Conservation (phyloP, 2,113 vertebrate genomes). For the Alouatta palliata region DNA sequence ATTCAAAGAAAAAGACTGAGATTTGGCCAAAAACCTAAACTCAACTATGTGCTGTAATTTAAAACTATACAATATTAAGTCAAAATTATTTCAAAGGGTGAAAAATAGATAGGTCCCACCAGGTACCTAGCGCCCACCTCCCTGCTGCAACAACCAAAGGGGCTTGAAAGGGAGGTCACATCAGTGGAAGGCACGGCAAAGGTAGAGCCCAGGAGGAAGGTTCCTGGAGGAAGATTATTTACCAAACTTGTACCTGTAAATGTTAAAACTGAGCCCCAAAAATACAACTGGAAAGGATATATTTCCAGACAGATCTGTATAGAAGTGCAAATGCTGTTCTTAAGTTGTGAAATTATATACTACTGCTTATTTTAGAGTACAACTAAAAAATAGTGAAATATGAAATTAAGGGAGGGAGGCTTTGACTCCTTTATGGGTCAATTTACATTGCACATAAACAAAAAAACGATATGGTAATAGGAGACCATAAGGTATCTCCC, state of each 20-base stretch:
- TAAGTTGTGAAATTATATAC: not conserved
- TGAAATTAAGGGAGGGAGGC: not conserved
- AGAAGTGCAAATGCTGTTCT: not conserved
- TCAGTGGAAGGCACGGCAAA: not conserved
- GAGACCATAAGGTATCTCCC: not conserved
- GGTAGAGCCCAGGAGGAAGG: not conserved
- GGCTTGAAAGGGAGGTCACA: not conserved
- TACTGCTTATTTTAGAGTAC: not conserved
- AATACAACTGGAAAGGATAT: not conserved
- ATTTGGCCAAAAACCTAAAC: constrained; percentile 11
- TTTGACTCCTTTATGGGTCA: not conserved
- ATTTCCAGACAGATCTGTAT: not conserved
- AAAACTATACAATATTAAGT: not conserved
- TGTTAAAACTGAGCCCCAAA: not conserved
- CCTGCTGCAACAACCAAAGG: not conserved
- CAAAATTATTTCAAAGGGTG: not conserved
- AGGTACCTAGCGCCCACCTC: not conserved
- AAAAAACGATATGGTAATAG: not conserved
- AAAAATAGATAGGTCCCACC: not conserved
- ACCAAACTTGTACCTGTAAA: not conserved
- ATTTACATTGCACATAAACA: not conserved
- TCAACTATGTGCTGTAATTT: not conserved
- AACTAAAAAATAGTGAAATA: not conserved
- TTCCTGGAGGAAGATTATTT: not conserved
- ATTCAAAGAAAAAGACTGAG: not conserved